Conservation (phyloP, 1,140 invertebrate species). For the Luehdorfia chinensis region DNA sequence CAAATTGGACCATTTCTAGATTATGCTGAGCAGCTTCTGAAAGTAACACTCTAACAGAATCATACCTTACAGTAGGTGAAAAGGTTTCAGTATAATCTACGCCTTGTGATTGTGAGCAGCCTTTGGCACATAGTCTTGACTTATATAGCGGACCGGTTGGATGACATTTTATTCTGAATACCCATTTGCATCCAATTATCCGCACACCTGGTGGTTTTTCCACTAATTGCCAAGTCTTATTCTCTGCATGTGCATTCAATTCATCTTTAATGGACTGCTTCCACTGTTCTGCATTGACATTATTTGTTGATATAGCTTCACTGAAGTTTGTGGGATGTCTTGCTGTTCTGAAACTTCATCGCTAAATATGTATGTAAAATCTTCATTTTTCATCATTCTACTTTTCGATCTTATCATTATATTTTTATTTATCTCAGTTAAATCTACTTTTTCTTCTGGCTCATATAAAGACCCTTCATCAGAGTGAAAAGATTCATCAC, state of each 20-base stretch:
- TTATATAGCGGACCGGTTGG: constrained; percentile 19
- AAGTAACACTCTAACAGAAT: constrained; percentile 21
- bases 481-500: constrained; percentile 13
- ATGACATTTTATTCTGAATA: constrained; percentile 17
- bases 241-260: constrained; percentile 22
- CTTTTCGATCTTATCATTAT: background rate
- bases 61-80: constrained; percentile 25
- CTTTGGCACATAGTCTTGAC: constrained; percentile 22
- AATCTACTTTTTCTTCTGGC: constrained; percentile 17
- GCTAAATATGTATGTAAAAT: background rate
- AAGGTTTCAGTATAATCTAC: constrained; percentile 26
- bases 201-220: constrained; percentile 26
- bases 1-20: constrained; percentile 19
- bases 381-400: background rate
- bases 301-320: constrained; percentile 21
- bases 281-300: constrained; percentile 22
- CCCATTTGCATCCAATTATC: constrained; percentile 42
- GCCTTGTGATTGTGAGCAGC: constrained; percentile 21
- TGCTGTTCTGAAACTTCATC: constrained; percentile 12
- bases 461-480: constrained; percentile 22
- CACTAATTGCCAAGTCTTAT: constrained; percentile 36
- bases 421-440: constrained; percentile 4
- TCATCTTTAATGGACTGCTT: constrained; percentile 26
- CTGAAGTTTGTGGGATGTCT: too few relatives aligned
- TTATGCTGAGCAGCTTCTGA: constrained; percentile 20